Conservation (phyloP, 2,113 vertebrate species). For the Probosciger aterrimus region DNA sequence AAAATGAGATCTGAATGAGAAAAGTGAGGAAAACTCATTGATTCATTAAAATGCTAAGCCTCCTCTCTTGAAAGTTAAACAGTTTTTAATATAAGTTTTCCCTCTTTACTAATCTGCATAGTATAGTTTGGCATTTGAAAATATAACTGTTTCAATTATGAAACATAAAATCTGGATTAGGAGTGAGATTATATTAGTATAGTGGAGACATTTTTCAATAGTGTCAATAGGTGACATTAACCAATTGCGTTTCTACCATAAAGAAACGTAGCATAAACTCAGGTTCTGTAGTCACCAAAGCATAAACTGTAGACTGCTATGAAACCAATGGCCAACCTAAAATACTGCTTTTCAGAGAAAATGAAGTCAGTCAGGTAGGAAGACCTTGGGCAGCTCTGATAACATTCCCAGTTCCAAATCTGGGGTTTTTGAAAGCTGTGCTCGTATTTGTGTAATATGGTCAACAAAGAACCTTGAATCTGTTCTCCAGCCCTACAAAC, state of each 20-base stretch:
- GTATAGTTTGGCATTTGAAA: neutral
- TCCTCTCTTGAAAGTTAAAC: neutral
- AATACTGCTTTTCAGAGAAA: neutral
- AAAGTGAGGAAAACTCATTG: neutral
- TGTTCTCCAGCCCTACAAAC: neutral
- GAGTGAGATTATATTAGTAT: neutral
- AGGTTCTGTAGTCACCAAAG: neutral
- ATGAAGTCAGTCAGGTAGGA: neutral
- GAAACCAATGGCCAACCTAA: neutral
- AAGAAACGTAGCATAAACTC: neutral
- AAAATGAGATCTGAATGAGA: neutral
- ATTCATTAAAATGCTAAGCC: neutral
- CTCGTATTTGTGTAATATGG: neutral
- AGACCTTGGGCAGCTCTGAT: neutral
- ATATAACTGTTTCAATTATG: neutral
- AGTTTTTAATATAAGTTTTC: neutral
- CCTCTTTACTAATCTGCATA: neutral
- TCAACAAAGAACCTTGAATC: neutral
- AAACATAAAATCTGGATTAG: neutral
- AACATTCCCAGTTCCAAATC: neutral
- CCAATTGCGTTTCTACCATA: neutral
- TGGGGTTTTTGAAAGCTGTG: neutral
- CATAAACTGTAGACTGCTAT: neutral
- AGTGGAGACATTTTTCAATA: neutral
- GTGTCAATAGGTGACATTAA: neutral